Percentiles rank a stretch among this genome's conserved stretches.
These are phyloP conservation scores for Noctuana brunneofusca DNA, from an alignment of 2,888 invertebrate species.

Conservation along the genomic window DNA sequence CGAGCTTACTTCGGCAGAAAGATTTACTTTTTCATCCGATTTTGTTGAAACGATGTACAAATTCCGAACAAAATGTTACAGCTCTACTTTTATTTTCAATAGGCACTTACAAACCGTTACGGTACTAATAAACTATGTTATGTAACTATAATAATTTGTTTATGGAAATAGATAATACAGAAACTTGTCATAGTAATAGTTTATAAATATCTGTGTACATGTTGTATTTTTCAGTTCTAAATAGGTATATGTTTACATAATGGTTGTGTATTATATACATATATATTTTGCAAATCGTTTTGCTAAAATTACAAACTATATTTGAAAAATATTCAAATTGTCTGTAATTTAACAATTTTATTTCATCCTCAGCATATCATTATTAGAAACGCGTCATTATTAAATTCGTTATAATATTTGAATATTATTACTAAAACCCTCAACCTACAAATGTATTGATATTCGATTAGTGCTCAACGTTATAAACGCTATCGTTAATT, in stretches of 20 bases:
- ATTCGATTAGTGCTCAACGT: constrained; percentile 28
- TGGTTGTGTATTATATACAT: no score
- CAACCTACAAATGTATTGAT: constrained; percentile 28
- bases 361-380: not conserved
- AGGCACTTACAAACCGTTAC: no score
- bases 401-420: constrained; percentile 12
- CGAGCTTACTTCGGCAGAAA: constrained; percentile 31
- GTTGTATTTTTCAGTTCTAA: no score
- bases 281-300: no score
- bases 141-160: no score
- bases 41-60: not conserved
- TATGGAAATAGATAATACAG: no score
- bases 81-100: not conserved
- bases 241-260: no score
- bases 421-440: constrained; percentile 10
- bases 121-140: no score
- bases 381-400: constrained; percentile 4
- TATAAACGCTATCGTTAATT: constrained; percentile 13
- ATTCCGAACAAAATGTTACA: not conserved
- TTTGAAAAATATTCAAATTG: not conserved
- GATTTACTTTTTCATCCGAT: constrained; percentile 27
- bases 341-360: not conserved
- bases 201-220: no score
- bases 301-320: not conserved
- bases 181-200: no score